Conservation (phyloP, 2,888 invertebrate genomes). For the Dryomyza anilis region DNA sequence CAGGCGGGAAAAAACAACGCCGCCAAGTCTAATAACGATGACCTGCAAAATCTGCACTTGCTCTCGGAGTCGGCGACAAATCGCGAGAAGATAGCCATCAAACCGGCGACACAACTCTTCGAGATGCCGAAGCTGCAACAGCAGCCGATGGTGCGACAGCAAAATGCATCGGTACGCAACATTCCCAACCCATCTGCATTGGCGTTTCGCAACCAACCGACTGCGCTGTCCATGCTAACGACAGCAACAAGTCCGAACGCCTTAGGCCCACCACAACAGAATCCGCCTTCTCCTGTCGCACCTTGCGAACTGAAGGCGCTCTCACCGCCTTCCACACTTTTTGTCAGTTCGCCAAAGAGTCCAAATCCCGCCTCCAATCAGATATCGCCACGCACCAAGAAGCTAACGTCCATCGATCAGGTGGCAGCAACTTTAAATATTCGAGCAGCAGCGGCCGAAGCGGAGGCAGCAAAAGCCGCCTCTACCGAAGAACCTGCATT, state of each 20-base stretch:
- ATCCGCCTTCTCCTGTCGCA: constrained; percentile 26
- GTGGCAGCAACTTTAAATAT: constrained; percentile 59
- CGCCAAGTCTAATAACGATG: constrained; percentile 41
- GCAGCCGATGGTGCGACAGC: constrained; percentile 55
- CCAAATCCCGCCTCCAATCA: neutral
- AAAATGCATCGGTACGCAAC: constrained; percentile 68
- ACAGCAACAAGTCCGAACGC: constrained; percentile 27
- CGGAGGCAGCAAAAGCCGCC: constrained; percentile 43
- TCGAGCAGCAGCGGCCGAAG: constrained; percentile 53
- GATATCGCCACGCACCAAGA: constrained; percentile 48
- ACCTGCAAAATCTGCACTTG: constrained; percentile 66
- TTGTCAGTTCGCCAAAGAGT: constrained; percentile 10
- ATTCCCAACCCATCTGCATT: constrained; percentile 70
- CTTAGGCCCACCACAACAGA: neutral
- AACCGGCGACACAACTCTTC: constrained; percentile 52
- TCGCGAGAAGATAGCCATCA: constrained; percentile 57
- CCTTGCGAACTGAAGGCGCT: constrained; percentile 4
- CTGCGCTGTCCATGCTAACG: constrained; percentile 35
- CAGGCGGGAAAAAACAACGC: constrained; percentile 5
- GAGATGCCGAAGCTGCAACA: constrained; percentile 59
- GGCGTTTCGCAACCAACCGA: constrained; percentile 64
- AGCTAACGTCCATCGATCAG: constrained; percentile 58
- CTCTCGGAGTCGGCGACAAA: constrained; percentile 61
- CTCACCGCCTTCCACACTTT: constrained; percentile 2
- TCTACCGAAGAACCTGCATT: constrained; percentile 30